Conservation (phyloP, 2,797 vertebrate genomes). For the Hoplostethus mediterraneus region DNA sequence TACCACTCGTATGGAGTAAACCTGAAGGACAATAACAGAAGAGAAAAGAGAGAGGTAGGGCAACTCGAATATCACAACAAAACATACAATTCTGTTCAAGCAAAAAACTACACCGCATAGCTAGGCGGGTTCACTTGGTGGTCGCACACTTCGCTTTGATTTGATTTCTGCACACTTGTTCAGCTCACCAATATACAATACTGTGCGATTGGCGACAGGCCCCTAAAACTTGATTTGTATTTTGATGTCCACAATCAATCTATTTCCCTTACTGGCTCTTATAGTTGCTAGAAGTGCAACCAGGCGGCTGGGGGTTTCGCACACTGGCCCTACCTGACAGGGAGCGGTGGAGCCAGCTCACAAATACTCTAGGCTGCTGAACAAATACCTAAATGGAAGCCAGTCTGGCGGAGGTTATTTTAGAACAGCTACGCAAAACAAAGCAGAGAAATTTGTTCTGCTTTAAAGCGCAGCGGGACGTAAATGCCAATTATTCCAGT, state of each 20-base stretch:
- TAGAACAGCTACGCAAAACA: conserved; percentile 16
- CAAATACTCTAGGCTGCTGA: conserved; percentile 27
- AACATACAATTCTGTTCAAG: neutral
- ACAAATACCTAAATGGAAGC: conserved; percentile 26
- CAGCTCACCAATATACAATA: neutral
- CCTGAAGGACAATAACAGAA: conserved; percentile 83
- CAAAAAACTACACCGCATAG: neutral
- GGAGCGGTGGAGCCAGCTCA: conserved; percentile 10
- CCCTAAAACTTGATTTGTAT: conserved; percentile 45
- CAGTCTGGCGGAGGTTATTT: conserved; percentile 28
- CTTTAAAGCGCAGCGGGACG: neutral
- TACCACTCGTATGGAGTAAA: conserved; percentile 99
- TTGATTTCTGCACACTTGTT: conserved; percentile 13
- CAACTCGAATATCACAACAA: neutral
- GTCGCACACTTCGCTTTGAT: conserved; percentile 2
- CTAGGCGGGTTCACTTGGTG: neutral
- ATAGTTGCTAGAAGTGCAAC: conserved; percentile 18
- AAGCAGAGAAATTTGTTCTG: conserved; percentile 4
- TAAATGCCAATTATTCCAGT: conserved; percentile 7
- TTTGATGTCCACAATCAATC: conserved; percentile 50
- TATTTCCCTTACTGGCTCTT: conserved; percentile 15
- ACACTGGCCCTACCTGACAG: conserved; percentile 27
- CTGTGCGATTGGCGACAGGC: neutral
- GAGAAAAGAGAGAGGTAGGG: conserved; percentile 13
- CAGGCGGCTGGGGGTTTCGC: conserved; percentile 11